Percentiles rank a stretch among this genome's conserved stretches.
Conservation (phyloP, 2,113 vertebrate genomes). For the Myodes glareolus region DNA sequence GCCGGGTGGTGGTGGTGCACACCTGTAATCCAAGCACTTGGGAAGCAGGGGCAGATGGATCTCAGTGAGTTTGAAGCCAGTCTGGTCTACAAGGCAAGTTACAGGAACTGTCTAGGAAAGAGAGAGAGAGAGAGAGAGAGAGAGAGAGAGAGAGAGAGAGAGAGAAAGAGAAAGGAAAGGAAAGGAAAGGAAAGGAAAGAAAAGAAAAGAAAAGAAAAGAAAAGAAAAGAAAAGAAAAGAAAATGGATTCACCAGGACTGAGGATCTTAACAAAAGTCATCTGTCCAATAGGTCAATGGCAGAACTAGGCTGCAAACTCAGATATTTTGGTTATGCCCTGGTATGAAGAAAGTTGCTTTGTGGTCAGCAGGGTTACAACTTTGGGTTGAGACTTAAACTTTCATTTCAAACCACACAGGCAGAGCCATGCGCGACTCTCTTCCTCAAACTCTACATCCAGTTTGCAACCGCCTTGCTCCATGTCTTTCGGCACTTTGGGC, state of each 20-base stretch:
- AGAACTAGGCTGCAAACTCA: neutral
- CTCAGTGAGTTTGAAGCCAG: no score
- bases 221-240: neutral
- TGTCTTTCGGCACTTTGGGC: fast-evolving
- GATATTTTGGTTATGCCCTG: neutral
- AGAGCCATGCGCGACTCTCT: fast-evolving
- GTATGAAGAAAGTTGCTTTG: neutral
- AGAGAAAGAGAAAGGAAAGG: no score
- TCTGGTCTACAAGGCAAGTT: no score
- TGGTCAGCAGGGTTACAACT: fast-evolving
- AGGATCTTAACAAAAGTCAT: neutral
- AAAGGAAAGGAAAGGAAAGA: no score
- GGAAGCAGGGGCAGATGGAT: no score
- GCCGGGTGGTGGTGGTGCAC: no score
- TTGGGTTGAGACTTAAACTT: fast-evolving
- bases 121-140: fast-evolving
- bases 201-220: no score
- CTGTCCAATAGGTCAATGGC: neutral
- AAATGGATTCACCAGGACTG: neutral
- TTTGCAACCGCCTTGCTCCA: no score
- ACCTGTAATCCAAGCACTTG: no score
- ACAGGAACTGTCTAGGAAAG: no score
- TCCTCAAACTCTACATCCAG: fast-evolving
- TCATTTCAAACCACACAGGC: fast-evolving
- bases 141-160: no score